Evolutionary conservation across 2,888 invertebrate species (phyloP), one percentile per base, ranked within the genome.

Genomic region (Ariolimax columbianus): DNA sequence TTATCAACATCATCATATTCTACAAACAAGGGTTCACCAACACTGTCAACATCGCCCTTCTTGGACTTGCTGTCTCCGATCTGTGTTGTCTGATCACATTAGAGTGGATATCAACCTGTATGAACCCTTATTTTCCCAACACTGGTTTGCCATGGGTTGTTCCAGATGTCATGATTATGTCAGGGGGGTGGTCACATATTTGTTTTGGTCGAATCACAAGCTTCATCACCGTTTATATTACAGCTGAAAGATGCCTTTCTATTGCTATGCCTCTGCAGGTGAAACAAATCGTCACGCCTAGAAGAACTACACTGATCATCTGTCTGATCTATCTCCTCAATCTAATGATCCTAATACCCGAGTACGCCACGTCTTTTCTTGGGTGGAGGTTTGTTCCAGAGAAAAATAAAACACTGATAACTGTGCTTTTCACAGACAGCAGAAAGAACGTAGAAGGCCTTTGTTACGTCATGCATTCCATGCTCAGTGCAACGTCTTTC

Each of bases 251-350:
- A 55, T 55, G 23, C 23, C 17, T 77, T 3, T 77, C 30, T 66
- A 43, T 80, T 23, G 47, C 70, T 17, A 19, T 68, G 19, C 80
- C 80, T 6, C 43, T 80, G 33, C 68, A 68, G 30, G 70, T 80
- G 38, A 78, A 78, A 55, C 59, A 59, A 0, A 59, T 78, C 30
- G n/a, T 78, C 7, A 78, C 78, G 11, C 14, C 33, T 4, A 59
- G 26, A 26, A 59, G 30, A 14, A 33, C 78, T 11, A 38, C 78
- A 36, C 4, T 38, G n/a, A 63, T 33, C 14, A 38, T 78, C 19
- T 11, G 4, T 36, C 2, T 59, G 38, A 63, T 78, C 23, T 78
- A 33, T 40, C 7, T 40, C 17, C 30, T 66, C 2, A 80, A 47
- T 19, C 9, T 80, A 4, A 17, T 38, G 0, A 33, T 70, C 2